These are phyloP conservation scores for Gymnoscopelus braueri DNA, from an alignment of 2,797 vertebrate species.

Conservation along the genomic window DNA sequence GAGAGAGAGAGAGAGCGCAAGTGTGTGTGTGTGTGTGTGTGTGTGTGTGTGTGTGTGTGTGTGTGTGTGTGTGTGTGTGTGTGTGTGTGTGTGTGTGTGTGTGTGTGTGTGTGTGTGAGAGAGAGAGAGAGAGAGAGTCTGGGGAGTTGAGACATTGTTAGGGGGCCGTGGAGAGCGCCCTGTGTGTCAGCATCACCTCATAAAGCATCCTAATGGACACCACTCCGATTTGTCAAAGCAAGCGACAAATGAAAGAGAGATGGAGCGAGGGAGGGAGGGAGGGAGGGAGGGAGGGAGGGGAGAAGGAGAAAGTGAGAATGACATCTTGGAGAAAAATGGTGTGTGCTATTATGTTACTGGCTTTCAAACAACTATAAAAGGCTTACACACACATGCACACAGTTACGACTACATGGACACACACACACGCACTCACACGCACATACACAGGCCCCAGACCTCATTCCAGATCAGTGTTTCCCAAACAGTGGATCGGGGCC, in stretches of 20 bases:
- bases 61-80: conserved; percentile 13
- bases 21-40: not conserved
- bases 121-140: conserved; percentile 34
- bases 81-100: not conserved
- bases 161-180: conserved; percentile 64
- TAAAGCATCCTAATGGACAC: conserved; percentile 80
- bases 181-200: conserved; percentile 78
- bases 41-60: conserved; percentile 18
- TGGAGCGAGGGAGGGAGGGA: conserved; percentile 43
- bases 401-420: conserved; percentile 59
- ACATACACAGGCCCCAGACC: conserved; percentile 1
- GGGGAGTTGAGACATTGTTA: conserved; percentile 60
- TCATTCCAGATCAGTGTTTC: no score
- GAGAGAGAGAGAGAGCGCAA: conserved; percentile 28
- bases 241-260: conserved; percentile 70
- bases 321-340: conserved; percentile 73
- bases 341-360: conserved; percentile 70
- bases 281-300: conserved; percentile 20
- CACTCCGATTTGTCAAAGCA: conserved; percentile 70
- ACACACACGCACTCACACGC: conserved; percentile 22
- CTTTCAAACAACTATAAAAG: conserved; percentile 70
- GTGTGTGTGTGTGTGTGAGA: conserved; percentile 15
- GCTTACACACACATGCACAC: conserved; percentile 62
- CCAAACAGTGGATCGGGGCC: no score
- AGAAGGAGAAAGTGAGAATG: conserved; percentile 62